Evolutionary conservation across 1,140 invertebrate genomes (phyloP).

Genomic region (Cryptotermes secundus): DNA sequence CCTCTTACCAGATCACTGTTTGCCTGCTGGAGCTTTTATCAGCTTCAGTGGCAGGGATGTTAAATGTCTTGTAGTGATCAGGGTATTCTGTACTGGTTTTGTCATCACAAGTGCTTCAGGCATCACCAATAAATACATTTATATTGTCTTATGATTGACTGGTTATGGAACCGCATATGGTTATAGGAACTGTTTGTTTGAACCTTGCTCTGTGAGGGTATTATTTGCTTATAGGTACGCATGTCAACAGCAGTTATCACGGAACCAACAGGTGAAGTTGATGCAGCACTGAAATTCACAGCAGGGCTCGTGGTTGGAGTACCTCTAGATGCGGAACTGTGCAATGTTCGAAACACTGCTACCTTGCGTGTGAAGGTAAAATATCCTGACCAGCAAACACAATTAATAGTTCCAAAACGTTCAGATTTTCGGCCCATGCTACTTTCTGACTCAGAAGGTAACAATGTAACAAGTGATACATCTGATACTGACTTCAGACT

Average conservation of each 20-base stretch:
- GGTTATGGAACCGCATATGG: too few species aligned
- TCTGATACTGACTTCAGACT: conserved; percentile 68
- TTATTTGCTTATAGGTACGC: conserved; percentile 54
- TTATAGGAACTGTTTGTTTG: too few species aligned
- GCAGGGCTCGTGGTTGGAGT: conserved; percentile 87
- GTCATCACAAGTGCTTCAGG: too few species aligned
- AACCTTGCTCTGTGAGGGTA: too few species aligned
- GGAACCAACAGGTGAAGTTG: conserved; percentile 78
- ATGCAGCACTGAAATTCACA: conserved; percentile 89
- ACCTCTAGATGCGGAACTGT: conserved; percentile 80
- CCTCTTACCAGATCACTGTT: too few species aligned
- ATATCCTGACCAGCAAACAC: conserved; percentile 88
- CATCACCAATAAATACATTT: too few species aligned
- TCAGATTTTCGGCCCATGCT: neutral
- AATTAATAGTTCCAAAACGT: conserved; percentile 62
- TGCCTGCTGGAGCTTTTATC: too few species aligned
- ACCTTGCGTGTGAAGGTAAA: conserved; percentile 80
- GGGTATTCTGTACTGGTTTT: too few species aligned
- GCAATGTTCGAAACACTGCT: conserved; percentile 71
- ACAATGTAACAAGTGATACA: neutral
- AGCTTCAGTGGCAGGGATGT: too few species aligned
- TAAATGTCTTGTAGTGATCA: too few species aligned
- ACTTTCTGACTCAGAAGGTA: conserved; percentile 34
- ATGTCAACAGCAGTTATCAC: conserved; percentile 80
- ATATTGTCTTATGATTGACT: too few species aligned